Conservation (phyloP, 2,113 vertebrate genomes). For the Litocranius walleri region DNA sequence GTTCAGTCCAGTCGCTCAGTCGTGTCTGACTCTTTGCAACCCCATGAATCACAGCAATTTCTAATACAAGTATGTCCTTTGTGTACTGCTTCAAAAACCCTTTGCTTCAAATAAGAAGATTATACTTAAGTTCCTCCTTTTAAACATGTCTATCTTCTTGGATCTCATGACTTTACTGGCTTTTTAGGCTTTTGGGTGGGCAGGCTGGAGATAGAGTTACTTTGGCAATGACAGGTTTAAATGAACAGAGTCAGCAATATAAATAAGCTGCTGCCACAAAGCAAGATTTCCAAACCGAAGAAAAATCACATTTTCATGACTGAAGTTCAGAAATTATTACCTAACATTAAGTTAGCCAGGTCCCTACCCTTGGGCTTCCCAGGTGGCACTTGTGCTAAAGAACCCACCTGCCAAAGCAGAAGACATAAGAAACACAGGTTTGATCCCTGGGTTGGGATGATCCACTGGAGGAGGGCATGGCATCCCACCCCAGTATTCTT, state of each 20-base stretch:
- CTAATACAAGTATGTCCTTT: background rate
- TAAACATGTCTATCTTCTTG: background rate
- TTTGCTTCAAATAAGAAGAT: background rate
- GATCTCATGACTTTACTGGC: background rate
- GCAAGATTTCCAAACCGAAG: background rate
- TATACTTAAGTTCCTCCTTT: constrained; percentile 2
- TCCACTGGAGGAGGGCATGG: background rate
- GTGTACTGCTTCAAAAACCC: background rate
- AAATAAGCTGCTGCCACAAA: background rate
- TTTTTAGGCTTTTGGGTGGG: background rate
- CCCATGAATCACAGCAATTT: background rate
- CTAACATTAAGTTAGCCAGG: background rate
- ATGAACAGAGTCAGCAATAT: background rate
- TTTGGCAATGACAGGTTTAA: constrained; percentile 17
- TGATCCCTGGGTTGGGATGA: background rate
- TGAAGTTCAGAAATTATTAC: background rate
- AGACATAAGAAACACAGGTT: background rate
- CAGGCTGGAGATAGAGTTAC: background rate
- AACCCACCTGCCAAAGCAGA: background rate
- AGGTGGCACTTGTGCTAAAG: background rate
- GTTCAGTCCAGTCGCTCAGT: too few species aligned
- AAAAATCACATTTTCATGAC: background rate
- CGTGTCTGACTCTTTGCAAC: too few species aligned
- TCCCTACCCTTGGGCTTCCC: background rate
- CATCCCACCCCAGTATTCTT: background rate